These are phyloP conservation scores for Actinia tenebrosa DNA, from an alignment of 64 coral and sea anemone species.

Conservation along the genomic window DNA sequence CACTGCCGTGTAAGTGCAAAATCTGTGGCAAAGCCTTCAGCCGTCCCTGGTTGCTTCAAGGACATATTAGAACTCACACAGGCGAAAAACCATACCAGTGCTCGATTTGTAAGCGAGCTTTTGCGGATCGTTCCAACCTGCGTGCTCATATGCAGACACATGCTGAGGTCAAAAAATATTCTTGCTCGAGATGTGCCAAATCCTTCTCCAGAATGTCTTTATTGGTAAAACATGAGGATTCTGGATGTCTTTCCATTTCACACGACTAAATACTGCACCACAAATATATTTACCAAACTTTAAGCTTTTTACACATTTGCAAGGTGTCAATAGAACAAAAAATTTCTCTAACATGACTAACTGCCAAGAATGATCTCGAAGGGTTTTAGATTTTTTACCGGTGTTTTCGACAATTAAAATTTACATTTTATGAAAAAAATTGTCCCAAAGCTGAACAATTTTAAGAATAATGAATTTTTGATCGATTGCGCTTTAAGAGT, in stretches of 20 bases:
- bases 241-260: slow-evolving; percentile 22
- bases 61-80: slow-evolving; percentile 94
- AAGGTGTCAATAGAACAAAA: neutral
- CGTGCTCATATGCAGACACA: slow-evolving; percentile 97
- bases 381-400: neutral
- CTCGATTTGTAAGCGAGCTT: slow-evolving; percentile 80
- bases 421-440: neutral
- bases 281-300: neutral
- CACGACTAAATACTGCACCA: neutral
- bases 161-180: slow-evolving; percentile 95
- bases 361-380: neutral
- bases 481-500: slow-evolving; percentile 7
- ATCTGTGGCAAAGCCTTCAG: slow-evolving; percentile 99
- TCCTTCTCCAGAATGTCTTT: slow-evolving; percentile 97
- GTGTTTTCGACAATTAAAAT: neutral
- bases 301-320: neutral
- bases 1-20: slow-evolving; percentile 88
- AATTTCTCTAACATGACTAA: neutral
- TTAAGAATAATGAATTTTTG: neutral
- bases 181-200: slow-evolving; percentile 72
- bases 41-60: slow-evolving; percentile 90
- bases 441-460: neutral
- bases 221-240: slow-evolving; percentile 83
- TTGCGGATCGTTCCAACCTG: slow-evolving; percentile 94
- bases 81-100: slow-evolving; percentile 97